Conservation (phyloP, 1,140 invertebrate genomes). For the Ceratina australensis region DNA sequence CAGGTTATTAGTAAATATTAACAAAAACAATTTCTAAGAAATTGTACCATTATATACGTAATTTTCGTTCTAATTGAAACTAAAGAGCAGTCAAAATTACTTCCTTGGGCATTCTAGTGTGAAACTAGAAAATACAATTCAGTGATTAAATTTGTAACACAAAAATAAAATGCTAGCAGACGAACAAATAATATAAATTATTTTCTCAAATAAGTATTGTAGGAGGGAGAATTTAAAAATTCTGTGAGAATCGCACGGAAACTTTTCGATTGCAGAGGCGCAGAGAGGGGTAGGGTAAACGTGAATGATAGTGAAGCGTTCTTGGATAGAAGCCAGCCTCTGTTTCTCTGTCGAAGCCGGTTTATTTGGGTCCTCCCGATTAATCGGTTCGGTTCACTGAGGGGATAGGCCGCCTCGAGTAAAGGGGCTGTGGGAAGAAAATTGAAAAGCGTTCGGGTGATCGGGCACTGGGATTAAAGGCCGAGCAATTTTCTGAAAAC, state of each 20-base stretch:
- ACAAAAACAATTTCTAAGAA: no score
- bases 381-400: conserved; percentile 13
- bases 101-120: no score
- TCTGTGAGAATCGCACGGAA: neutral
- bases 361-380: conserved; percentile 22
- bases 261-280: neutral
- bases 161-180: no score
- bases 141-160: no score
- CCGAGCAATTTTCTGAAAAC: neutral
- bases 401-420: neutral
- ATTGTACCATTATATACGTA: no score
- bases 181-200: no score
- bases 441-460: conserved; percentile 9
- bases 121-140: no score
- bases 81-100: no score
- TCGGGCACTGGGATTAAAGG: neutral
- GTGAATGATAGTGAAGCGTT: neutral
- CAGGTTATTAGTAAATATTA: no score
- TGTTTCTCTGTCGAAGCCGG: neutral
- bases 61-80: no score
- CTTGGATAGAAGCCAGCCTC: conserved; percentile 4
- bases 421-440: neutral
- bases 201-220: no score
- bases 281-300: neutral
- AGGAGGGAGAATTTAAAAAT: neutral